Evolutionary conservation across 2,888 invertebrate genomes (phyloP).

Genomic region (Nemoura dubitans): DNA sequence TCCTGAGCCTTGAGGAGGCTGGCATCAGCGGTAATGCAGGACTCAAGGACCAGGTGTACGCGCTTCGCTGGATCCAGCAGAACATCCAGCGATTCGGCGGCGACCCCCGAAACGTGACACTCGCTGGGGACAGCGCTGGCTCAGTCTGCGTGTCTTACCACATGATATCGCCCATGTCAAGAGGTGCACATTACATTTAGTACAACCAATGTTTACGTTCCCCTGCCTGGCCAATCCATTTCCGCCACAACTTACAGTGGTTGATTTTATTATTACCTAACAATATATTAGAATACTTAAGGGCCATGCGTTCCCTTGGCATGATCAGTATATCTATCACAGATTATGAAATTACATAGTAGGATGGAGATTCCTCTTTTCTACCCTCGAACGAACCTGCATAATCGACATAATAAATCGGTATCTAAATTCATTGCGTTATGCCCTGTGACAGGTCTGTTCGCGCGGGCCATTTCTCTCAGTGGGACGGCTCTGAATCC

Average conservation of each 20-base stretch:
- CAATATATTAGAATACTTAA: no score
- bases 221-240: no score
- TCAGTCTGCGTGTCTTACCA: neutral
- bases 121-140: conserved; percentile 32
- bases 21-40: conserved; percentile 36
- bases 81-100: conserved; percentile 37
- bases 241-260: no score
- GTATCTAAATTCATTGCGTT: no score
- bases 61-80: conserved; percentile 31
- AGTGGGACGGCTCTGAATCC: conserved; percentile 24
- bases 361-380: no score
- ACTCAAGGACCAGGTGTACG: conserved; percentile 33
- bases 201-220: neutral
- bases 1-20: conserved; percentile 35
- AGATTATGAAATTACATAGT: no score
- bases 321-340: no score
- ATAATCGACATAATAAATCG: no score
- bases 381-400: no score
- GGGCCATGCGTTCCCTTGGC: no score
- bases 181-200: neutral
- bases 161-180: conserved; percentile 28
- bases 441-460: conserved; percentile 17
- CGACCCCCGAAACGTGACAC: conserved; percentile 18
- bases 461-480: conserved; percentile 2
- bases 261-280: no score